These are phyloP conservation scores for Periphyllus acericola DNA, from an alignment of 2,888 invertebrate species.

Conservation along the genomic window DNA sequence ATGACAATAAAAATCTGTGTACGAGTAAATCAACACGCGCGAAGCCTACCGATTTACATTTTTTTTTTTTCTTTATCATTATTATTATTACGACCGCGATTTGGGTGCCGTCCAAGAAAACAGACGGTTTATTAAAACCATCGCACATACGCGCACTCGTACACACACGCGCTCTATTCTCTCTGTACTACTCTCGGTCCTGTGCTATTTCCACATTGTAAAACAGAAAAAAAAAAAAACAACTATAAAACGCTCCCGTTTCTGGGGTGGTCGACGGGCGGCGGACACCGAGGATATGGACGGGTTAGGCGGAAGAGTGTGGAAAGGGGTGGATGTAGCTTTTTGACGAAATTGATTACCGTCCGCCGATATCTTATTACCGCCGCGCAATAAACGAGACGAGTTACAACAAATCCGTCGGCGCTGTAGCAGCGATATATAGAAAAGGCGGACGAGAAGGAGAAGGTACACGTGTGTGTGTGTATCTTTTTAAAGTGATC, in stretches of 20 bases:
- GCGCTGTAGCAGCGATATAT: background rate
- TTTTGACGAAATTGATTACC: constrained; percentile 34
- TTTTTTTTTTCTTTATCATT: constrained; percentile 17
- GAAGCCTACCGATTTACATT: constrained; percentile 45
- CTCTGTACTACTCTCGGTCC: background rate
- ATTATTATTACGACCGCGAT: constrained; percentile 41
- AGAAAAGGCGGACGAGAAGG: too few species aligned
- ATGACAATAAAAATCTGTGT: constrained; percentile 52
- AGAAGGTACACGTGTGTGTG: background rate
- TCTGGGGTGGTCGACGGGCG: background rate
- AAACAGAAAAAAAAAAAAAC: constrained; percentile 31
- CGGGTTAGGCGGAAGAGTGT: background rate
- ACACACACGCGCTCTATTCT: background rate
- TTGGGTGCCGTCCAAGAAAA: constrained; percentile 50
- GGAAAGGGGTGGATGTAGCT: background rate
- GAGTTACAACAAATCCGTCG: constrained; percentile 8
- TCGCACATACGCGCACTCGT: background rate
- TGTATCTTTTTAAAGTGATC: background rate
- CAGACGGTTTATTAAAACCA: constrained; percentile 35
- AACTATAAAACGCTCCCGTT: constrained; percentile 33
- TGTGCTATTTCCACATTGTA: constrained; percentile 34
- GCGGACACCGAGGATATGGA: too few species aligned
- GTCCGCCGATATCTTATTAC: constrained; percentile 42
- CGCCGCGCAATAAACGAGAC: background rate
- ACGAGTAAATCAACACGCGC: constrained; percentile 47